Evolutionary conservation across 2,113 vertebrate species (phyloP).

Genomic region (Gila orcuttii): DNA sequence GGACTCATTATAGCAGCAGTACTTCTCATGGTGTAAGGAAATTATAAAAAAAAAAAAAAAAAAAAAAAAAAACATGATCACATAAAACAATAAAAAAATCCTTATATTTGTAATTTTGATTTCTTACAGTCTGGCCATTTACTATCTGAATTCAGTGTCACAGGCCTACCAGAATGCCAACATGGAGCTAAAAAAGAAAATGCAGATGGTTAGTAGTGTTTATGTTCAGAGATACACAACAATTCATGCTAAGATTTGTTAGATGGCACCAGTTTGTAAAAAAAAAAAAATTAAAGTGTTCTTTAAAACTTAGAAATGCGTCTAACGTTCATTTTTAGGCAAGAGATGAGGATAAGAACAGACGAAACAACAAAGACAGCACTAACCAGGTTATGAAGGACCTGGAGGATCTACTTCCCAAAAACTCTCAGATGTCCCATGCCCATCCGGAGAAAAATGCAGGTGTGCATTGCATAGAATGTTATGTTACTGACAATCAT

Average conservation of each 20-base stretch:
- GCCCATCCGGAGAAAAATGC: not conserved
- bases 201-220: constrained; percentile 83
- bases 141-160: constrained; percentile 92
- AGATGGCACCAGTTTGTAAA: not conserved
- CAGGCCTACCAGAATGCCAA: constrained; percentile 88
- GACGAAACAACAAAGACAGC: constrained; percentile 85
- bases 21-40: constrained; percentile 97
- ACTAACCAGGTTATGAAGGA: constrained; percentile 82
- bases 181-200: constrained; percentile 93
- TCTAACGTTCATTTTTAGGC: constrained; percentile 72
- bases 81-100: not conserved
- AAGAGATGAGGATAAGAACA: constrained; percentile 91
- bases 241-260: not conserved
- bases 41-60: not conserved
- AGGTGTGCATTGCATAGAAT: constrained; percentile 31
- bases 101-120: not conserved
- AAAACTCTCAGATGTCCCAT: constrained; percentile 24
- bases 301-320: not conserved
- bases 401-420: constrained; percentile 80
- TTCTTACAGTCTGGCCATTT: constrained; percentile 88
- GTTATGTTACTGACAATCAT: not conserved
- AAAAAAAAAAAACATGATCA: not conserved
- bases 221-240: not conserved
- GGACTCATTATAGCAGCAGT: constrained; percentile 96
- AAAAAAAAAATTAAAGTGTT: too few species aligned